Evolutionary conservation across 2,888 invertebrate genomes (phyloP), one percentile per base, ranked within the genome.

Genomic region (Ectemnius lituratus): DNA sequence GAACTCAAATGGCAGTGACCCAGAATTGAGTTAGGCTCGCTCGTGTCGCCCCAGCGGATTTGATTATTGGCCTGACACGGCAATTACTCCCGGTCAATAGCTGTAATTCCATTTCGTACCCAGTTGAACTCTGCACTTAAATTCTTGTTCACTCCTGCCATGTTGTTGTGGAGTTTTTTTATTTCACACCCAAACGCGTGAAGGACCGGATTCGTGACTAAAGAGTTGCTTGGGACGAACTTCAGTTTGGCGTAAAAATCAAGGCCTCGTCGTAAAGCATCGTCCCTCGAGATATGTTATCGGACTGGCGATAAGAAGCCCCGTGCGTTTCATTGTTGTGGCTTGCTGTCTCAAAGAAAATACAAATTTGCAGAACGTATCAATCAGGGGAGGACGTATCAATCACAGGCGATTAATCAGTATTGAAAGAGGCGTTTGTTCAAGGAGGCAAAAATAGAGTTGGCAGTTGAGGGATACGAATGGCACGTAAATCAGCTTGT

Each of bases 231-330:
- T 16, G 4, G 14, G 37, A 37, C 37, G 37, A 62, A 28, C 13
- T 52, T 60, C 68, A 66, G 37, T 11, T 59, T 8, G 18, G 13
- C 14, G 27, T 5, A 27, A 61, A 52, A 57, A 47, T 27, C 20
- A 62, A 5, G 57, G 23, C 46, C 49, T 58, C 58, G 20, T 11
- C 11, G 23, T 60, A 47, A 46, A 59, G 23, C 61, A 59, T 66
- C 11, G 23, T 16, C 60, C 45, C 46, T 4, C 61, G 37, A 37
- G 59, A 63, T 66, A 49, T n/a, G 23, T n/a, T 76, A 62, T 67
- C 67, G 23, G 14, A 11, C 11, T 16, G 6, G 0, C 16, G 67
- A 74, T 70, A 62, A 64, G 37, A 1, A n/a, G 13, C 46, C 11
- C 45, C 45, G 28, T 47, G 16, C 16, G 37, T 6, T 37, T 37